Evolutionary conservation across 2,888 invertebrate species (phyloP).

Genomic region (Tolmerus cingulatus): DNA sequence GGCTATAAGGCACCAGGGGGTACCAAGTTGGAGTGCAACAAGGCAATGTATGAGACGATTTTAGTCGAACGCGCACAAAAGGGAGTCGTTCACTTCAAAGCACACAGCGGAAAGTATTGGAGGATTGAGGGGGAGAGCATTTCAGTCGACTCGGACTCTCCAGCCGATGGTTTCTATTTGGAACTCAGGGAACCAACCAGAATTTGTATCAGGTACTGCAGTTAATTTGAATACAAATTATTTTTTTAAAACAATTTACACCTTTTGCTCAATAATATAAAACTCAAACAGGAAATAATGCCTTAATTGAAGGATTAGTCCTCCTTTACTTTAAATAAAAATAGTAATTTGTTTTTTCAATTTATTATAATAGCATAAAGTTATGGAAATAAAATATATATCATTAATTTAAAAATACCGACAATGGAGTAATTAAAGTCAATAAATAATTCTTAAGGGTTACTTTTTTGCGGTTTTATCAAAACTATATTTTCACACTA

Average conservation of each 20-base stretch:
- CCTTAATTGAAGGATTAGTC: too few relatives aligned
- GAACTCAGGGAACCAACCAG: constrained; percentile 93
- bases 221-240: background rate
- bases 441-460: too few relatives aligned
- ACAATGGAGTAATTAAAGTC: too few relatives aligned
- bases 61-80: constrained; percentile 88
- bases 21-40: constrained; percentile 91
- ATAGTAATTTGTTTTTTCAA: too few relatives aligned
- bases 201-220: constrained; percentile 81
- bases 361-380: too few relatives aligned
- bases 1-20: constrained; percentile 83
- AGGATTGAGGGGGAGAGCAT: constrained; percentile 88
- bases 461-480: too few relatives aligned
- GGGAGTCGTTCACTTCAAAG: constrained; percentile 91
- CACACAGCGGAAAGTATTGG: constrained; percentile 94
- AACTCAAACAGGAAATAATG: too few relatives aligned
- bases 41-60: constrained; percentile 92
- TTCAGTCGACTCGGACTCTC: constrained; percentile 82
- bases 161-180: constrained; percentile 85
- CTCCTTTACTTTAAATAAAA: too few relatives aligned
- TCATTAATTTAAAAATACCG: too few relatives aligned
- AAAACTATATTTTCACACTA: too few relatives aligned
- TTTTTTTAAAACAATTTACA: background rate
- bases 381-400: too few relatives aligned
- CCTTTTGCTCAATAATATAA: background rate